Conservation (phyloP, 1,140 invertebrate species). For the Polypedilum vanderplanki region DNA sequence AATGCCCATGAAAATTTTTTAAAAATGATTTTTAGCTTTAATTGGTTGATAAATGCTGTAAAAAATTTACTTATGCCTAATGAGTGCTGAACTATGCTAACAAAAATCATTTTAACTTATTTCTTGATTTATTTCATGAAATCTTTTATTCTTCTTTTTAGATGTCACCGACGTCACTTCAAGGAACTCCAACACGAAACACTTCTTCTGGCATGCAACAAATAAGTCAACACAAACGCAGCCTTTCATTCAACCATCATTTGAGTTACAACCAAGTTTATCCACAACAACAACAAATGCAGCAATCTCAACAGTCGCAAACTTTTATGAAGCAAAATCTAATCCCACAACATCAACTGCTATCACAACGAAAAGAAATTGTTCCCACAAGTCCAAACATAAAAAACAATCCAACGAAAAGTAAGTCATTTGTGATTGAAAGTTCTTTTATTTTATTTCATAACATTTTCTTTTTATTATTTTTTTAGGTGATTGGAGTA, state of each 20-base stretch:
- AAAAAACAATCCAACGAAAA: constrained; percentile 16
- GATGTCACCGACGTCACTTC: neutral
- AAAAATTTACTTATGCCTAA: neutral
- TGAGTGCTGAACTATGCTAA: neutral
- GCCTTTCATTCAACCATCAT: constrained; percentile 58
- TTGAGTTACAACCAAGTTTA: constrained; percentile 54
- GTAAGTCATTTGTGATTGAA: constrained; percentile 8
- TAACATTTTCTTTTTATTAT: constrained; percentile 9
- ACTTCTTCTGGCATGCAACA: constrained; percentile 29
- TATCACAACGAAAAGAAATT: constrained; percentile 37
- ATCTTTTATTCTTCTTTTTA: neutral
- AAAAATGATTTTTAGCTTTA: neutral
- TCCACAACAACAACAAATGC: constrained; percentile 48
- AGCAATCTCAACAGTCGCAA: constrained; percentile 49
- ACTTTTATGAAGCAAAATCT: neutral
- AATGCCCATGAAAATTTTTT: neutral
- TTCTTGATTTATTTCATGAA: neutral
- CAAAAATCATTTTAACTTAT: neutral
- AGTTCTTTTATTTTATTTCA: neutral
- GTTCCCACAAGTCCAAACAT: constrained; percentile 35
- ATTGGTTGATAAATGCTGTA: constrained; percentile 12
- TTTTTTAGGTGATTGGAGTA: constrained; percentile 57
- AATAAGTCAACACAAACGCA: constrained; percentile 52
- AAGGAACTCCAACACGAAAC: constrained; percentile 10
- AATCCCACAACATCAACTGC: constrained; percentile 47